Evolutionary conservation across 53 echinoderm and acorn worm species (phyloP).

Genomic region (Henricia sp.): DNA sequence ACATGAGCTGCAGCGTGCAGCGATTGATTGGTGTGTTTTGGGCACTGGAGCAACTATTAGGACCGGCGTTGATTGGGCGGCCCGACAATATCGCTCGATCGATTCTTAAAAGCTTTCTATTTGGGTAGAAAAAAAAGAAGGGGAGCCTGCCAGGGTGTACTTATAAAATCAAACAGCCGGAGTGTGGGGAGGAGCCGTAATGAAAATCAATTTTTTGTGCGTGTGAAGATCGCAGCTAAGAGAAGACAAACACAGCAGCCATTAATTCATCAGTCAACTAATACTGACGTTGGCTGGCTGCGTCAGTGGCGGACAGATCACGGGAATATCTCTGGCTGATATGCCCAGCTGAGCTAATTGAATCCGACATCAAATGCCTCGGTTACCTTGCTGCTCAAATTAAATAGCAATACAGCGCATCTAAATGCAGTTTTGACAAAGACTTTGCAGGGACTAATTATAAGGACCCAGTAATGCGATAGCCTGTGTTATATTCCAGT

Average conservation of each 20-base stretch:
- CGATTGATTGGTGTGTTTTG: slow-evolving; percentile 58
- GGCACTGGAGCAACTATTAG: slow-evolving; percentile 62
- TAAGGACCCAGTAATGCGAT: slow-evolving; percentile 6
- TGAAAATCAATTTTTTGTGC: slow-evolving; percentile 20
- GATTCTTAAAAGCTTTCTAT: slow-evolving; percentile 53
- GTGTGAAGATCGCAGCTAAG: slow-evolving; percentile 35
- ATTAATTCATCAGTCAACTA: slow-evolving; percentile 52
- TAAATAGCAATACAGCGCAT: slow-evolving; percentile 53
- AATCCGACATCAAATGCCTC: slow-evolving; percentile 48
- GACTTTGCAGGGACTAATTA: neutral
- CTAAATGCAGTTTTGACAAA: slow-evolving; percentile 36
- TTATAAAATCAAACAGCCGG: slow-evolving; percentile 38
- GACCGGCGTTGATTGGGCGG: slow-evolving; percentile 40
- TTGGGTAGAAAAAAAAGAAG: neutral
- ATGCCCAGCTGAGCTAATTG: slow-evolving; percentile 7
- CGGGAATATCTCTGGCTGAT: slow-evolving; percentile 3
- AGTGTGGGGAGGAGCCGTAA: slow-evolving; percentile 14
- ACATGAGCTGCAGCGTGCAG: slow-evolving; percentile 14
- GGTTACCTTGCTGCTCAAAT: slow-evolving; percentile 38
- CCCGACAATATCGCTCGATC: slow-evolving; percentile 39
- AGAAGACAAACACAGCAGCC: slow-evolving; percentile 26
- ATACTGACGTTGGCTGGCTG: slow-evolving; percentile 4
- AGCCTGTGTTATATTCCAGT: too few relatives aligned
- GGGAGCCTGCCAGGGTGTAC: neutral
- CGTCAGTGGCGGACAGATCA: neutral